Evolutionary conservation across 1,140 invertebrate genomes (phyloP).

Genomic region (Microplitis demolitor): DNA sequence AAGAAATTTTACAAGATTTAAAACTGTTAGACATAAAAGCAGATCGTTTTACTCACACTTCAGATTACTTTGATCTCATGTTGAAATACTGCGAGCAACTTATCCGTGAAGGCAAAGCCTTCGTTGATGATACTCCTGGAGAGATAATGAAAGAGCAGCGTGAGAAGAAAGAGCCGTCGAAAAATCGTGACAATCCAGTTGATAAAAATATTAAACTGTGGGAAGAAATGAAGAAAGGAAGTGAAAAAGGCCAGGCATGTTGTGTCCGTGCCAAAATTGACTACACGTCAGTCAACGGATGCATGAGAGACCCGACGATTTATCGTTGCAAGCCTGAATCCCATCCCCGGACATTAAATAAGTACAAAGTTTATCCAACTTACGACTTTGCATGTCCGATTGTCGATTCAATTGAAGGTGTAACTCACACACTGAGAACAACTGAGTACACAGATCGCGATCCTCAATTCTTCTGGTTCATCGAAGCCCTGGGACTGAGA

Average conservation of each 20-base stretch:
- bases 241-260: conserved; percentile 77
- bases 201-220: conserved; percentile 89
- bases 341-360: conserved; percentile 90
- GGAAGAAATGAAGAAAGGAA: conserved; percentile 94
- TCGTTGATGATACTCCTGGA: conserved; percentile 94
- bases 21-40: conserved; percentile 90
- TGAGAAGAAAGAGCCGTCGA: conserved; percentile 86
- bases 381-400: conserved; percentile 99
- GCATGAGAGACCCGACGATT: conserved; percentile 98
- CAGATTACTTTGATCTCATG: conserved; percentile 95
- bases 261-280: conserved; percentile 98
- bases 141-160: conserved; percentile 95
- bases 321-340: conserved; percentile 96
- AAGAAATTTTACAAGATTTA: conserved; percentile 96
- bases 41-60: conserved; percentile 93
- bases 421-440: conserved; percentile 96
- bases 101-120: conserved; percentile 88
- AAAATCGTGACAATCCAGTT: conserved; percentile 82
- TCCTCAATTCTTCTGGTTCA: conserved; percentile 97
- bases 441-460: conserved; percentile 99
- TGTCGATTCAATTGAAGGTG: conserved; percentile 95
- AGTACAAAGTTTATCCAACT: conserved; percentile 98
- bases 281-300: conserved; percentile 95
- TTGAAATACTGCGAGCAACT: conserved; percentile 87
- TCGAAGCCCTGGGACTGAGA: conserved; percentile 82